Conservation (phyloP, 2,113 vertebrate species). For the Illadopsis cleaveri region DNA sequence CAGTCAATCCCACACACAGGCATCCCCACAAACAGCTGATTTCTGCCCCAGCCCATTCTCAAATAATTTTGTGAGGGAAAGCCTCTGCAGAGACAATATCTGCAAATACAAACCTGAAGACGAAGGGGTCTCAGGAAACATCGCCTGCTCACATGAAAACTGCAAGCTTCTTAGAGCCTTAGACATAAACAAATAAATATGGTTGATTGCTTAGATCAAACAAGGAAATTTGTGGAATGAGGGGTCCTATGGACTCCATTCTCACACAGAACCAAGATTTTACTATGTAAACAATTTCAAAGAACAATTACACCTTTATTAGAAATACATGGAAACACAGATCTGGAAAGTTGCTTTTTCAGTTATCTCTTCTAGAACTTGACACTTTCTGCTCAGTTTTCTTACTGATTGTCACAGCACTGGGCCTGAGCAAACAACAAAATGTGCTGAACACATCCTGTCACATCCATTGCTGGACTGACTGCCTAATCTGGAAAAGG, state of each 20-base stretch:
- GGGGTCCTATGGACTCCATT: not conserved
- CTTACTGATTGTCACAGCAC: not conserved
- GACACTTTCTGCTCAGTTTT: not conserved
- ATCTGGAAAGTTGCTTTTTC: not conserved
- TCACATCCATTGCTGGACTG: not conserved
- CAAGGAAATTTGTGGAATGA: not conserved
- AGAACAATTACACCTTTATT: not conserved
- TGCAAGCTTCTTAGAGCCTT: conserved; percentile 28
- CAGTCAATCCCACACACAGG: not conserved
- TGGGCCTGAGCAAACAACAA: not conserved
- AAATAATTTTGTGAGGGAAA: not conserved
- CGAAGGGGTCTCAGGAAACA: not conserved
- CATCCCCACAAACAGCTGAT: not conserved
- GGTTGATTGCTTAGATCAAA: not conserved
- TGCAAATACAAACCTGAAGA: conserved; percentile 66
- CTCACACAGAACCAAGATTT: not conserved
- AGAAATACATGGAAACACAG: not conserved
- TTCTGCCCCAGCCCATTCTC: not conserved
- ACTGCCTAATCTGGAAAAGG: not conserved
- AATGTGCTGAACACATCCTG: not conserved
- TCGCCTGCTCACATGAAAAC: not conserved
- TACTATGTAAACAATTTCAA: not conserved
- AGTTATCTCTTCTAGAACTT: not conserved
- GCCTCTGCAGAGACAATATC: not conserved
- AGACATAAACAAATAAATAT: not conserved